phyloP scores from a whole-genome alignment of 2,888 invertebrate species.

The Coleophora flavipennella region DNA sequence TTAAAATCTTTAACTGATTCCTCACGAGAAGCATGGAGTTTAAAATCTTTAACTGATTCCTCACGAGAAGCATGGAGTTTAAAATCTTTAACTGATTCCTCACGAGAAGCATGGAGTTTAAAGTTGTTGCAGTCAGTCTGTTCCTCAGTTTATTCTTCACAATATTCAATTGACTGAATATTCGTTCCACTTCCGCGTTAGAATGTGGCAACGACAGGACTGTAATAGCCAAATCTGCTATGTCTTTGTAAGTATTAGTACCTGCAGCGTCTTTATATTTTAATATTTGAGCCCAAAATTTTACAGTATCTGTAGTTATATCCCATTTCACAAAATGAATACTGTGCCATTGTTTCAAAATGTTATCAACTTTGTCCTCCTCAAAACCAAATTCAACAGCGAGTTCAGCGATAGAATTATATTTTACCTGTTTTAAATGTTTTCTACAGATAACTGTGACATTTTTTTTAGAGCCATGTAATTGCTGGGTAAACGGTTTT shows the following conservation, averaged over 20 bases:
- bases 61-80: no score
- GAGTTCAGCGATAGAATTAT: not conserved
- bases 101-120: constrained; percentile 11
- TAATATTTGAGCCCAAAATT: not conserved
- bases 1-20: no score
- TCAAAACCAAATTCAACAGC: not conserved
- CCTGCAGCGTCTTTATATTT: constrained; percentile 14
- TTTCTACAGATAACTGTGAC: not conserved
- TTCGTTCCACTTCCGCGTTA: constrained; percentile 18
- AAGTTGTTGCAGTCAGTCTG: constrained; percentile 10
- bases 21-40: no score
- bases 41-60: constrained; percentile 11
- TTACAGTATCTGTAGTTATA: not conserved
- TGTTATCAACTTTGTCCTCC: not conserved
- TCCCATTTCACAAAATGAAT: not conserved
- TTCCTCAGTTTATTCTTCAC: constrained; percentile 18
- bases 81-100: constrained; percentile 11
- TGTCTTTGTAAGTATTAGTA: constrained; percentile 10
- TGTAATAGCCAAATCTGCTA: constrained; percentile 11
- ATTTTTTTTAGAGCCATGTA: not conserved
- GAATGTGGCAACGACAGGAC: constrained; percentile 16
- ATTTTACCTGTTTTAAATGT: not conserved
- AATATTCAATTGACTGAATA: constrained; percentile 18
- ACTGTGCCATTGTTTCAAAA: constrained; percentile 15
- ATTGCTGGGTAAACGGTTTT: not conserved